A percentile compares a stretch with the other conserved stretches of the same genome.
phyloP scores from a whole-genome alignment of 2,888 invertebrate genomes.

The Cephus pulcher region DNA sequence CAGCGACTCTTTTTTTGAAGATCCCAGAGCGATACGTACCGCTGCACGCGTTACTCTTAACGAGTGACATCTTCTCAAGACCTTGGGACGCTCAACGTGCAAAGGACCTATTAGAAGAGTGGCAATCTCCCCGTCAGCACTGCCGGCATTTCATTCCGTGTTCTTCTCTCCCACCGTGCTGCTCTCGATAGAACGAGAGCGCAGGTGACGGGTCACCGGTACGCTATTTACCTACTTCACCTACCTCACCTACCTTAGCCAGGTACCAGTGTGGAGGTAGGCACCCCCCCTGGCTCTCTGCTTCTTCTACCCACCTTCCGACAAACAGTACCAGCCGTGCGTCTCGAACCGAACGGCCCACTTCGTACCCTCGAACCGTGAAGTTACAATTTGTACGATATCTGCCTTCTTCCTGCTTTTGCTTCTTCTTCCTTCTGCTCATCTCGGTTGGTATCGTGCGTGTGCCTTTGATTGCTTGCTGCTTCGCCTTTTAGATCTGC shows the following conservation, averaged over 20 bases:
- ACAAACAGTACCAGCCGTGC: conserved; percentile 14
- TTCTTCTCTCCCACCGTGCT: conserved; percentile 50
- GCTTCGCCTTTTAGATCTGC: not conserved
- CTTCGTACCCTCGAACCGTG: not conserved
- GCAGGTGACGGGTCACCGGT: conserved; percentile 66
- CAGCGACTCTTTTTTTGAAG: not conserved
- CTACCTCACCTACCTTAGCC: conserved; percentile 47
- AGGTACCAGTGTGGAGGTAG: not conserved
- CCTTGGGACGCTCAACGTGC: not conserved
- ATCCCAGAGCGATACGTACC: not conserved
- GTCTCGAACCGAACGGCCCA: conserved; percentile 3
- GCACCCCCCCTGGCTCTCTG: not conserved
- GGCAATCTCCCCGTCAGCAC: not conserved
- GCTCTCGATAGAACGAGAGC: conserved; percentile 66
- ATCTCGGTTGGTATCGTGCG: not conserved
- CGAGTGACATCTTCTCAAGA: not conserved
- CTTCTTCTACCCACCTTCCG: conserved; percentile 17
- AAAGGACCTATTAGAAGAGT: not conserved
- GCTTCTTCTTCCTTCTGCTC: not conserved
- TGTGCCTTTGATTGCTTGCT: not conserved
- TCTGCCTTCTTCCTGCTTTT: not conserved
- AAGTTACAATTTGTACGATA: not conserved
- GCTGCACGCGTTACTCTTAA: not conserved
- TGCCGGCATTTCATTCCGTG: conserved; percentile 21
- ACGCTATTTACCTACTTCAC: conserved; percentile 66